phyloP scores from a whole-genome alignment of 2,888 invertebrate genomes.

The Machimus rusticus region DNA sequence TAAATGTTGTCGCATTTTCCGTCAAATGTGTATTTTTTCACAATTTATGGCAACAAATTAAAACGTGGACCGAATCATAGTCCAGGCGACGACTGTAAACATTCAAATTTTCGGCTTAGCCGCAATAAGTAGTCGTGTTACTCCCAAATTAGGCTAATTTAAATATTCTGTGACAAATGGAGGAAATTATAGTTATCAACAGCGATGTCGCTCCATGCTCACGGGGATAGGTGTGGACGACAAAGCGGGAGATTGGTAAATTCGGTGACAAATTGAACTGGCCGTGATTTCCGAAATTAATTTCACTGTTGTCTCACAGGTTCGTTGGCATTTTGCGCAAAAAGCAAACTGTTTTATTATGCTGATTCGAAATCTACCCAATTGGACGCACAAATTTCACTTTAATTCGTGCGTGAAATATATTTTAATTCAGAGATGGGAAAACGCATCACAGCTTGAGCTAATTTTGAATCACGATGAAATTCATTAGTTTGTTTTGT shows the following conservation, averaged over 20 bases:
- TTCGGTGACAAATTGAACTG: neutral
- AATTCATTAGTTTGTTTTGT: neutral
- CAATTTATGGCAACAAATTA: constrained; percentile 30
- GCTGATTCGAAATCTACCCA: neutral
- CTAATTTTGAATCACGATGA: neutral
- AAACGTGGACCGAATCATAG: neutral
- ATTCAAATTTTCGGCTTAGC: constrained; percentile 7
- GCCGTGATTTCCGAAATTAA: neutral
- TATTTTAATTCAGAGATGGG: neutral
- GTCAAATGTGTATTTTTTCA: constrained; percentile 10
- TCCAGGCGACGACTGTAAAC: neutral
- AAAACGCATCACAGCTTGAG: neutral
- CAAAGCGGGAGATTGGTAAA: neutral
- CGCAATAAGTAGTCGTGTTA: constrained; percentile 27
- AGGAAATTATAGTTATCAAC: neutral
- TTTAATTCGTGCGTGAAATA: neutral
- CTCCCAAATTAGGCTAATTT: constrained; percentile 28
- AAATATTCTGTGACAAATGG: constrained; percentile 4
- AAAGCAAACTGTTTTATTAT: neutral
- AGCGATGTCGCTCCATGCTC: neutral
- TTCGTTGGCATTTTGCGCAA: neutral
- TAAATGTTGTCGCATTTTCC: constrained; percentile 30
- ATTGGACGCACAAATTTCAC: neutral
- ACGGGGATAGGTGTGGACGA: neutral
- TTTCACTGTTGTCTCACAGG: neutral